These are phyloP conservation scores for Xanthia togata DNA, from an alignment of 2,888 invertebrate species.

Conservation along the genomic window DNA sequence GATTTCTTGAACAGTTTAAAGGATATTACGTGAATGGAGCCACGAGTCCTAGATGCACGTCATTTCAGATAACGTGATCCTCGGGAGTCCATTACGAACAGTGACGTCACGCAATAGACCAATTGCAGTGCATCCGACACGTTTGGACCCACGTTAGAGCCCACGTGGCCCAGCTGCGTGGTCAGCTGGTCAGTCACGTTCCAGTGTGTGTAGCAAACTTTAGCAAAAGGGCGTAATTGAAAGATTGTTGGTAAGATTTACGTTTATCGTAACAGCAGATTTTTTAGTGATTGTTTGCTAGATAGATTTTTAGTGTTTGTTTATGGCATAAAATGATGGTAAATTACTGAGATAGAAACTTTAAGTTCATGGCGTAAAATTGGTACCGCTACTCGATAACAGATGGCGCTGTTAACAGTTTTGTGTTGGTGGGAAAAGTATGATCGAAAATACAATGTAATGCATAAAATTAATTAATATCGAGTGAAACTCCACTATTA, in stretches of 20 bases:
- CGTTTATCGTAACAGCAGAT: neutral
- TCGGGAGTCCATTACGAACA: constrained; percentile 20
- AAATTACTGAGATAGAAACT: too few species aligned
- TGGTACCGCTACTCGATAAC: constrained; percentile 74
- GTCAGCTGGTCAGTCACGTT: constrained; percentile 33
- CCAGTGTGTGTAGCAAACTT: neutral
- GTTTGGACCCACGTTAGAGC: constrained; percentile 30
- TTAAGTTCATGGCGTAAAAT: neutral
- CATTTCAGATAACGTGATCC: constrained; percentile 36
- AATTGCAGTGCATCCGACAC: constrained; percentile 57
- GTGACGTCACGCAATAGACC: constrained; percentile 48
- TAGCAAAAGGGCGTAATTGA: constrained; percentile 33
- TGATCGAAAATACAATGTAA: constrained; percentile 4
- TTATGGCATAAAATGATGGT: too few species aligned
- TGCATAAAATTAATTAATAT: constrained; percentile 51
- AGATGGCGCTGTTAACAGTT: constrained; percentile 77
- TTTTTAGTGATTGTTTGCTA: neutral
- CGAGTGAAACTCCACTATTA: constrained; percentile 46
- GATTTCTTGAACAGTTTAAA: neutral
- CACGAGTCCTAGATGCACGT: constrained; percentile 13
- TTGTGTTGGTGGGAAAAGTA: neutral
- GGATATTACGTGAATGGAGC: neutral
- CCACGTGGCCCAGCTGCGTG: constrained; percentile 41
- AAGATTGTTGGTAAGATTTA: constrained; percentile 36
- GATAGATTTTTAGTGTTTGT: neutral